A percentile compares a stretch with the other conserved stretches of the same genome.
Evolutionary conservation across 2,797 vertebrate species (phyloP).

Genomic region (Prionace glauca): DNA sequence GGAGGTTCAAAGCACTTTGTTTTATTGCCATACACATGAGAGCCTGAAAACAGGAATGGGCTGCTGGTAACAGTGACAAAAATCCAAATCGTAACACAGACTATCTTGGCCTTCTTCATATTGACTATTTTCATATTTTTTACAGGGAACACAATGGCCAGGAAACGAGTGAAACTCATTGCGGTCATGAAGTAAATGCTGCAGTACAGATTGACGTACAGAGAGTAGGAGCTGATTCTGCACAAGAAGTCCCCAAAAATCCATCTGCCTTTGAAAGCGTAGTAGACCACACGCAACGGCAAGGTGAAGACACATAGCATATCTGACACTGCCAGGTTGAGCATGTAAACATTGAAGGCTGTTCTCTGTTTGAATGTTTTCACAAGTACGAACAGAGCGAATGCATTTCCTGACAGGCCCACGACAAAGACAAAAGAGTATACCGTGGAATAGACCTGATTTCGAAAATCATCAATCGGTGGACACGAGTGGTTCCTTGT

Average conservation of each 20-base stretch:
- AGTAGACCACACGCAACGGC: conserved; percentile 80
- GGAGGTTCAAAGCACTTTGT: conserved; percentile 90
- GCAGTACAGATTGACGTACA: conserved; percentile 95
- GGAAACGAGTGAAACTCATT: conserved; percentile 88
- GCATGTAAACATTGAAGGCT: conserved; percentile 84
- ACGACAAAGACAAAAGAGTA: conserved; percentile 80
- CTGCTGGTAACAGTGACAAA: conserved; percentile 70
- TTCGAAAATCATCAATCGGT: conserved; percentile 81
- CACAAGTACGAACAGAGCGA: conserved; percentile 74
- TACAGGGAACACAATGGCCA: conserved; percentile 86
- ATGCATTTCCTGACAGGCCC: conserved; percentile 75
- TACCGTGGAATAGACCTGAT: conserved; percentile 76
- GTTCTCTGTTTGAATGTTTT: conserved; percentile 66
- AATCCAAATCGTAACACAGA: conserved; percentile 73
- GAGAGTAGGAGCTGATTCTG: conserved; percentile 73
- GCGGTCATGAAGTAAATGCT: conserved; percentile 91
- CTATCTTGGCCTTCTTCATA: conserved; percentile 63
- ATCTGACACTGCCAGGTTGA: conserved; percentile 82
- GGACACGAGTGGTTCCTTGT: not conserved
- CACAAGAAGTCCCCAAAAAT: conserved; percentile 76
- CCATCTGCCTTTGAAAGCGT: conserved; percentile 76
- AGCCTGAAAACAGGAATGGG: conserved; percentile 69
- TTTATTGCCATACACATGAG: conserved; percentile 60
- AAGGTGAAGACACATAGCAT: conserved; percentile 81
- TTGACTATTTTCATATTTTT: conserved; percentile 71